Percentiles rank a stretch among this genome's conserved stretches.
Conservation (phyloP, 1,140 invertebrate genomes). For the Megalopta genalis region DNA sequence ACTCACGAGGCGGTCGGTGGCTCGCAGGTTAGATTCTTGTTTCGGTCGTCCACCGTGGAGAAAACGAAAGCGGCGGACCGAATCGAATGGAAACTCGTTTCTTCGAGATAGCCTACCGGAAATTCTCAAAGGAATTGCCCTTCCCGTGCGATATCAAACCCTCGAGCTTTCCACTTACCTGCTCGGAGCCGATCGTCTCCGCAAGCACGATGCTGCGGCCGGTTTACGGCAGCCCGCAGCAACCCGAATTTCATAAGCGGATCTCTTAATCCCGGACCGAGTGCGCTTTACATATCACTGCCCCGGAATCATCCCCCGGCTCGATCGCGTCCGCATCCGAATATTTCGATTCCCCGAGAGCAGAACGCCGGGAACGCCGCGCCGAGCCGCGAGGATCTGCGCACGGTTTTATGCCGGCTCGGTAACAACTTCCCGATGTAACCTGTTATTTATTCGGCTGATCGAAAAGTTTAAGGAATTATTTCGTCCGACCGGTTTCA, state of each 20-base stretch:
- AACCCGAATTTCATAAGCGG: slow-evolving; percentile 58
- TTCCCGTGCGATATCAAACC: slow-evolving; percentile 45
- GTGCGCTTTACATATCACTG: slow-evolving; percentile 39
- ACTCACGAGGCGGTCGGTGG: too few species aligned
- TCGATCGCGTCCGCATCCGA: slow-evolving; percentile 17
- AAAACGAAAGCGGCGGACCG: slow-evolving; percentile 54
- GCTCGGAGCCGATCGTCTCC: slow-evolving; percentile 41
- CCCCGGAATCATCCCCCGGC: not conserved
- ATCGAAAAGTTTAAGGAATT: too few species aligned
- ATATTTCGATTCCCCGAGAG: slow-evolving; percentile 34
- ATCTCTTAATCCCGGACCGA: slow-evolving; percentile 57
- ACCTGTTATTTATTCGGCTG: too few species aligned
- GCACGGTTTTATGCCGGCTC: too few species aligned
- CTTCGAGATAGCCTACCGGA: slow-evolving; percentile 64
- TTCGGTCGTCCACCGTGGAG: slow-evolving; percentile 42
- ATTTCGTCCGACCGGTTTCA: too few species aligned
- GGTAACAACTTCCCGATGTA: too few species aligned
- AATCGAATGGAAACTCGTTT: slow-evolving; percentile 71
- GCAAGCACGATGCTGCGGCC: slow-evolving; percentile 21
- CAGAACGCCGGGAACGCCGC: not conserved
- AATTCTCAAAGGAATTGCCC: slow-evolving; percentile 67
- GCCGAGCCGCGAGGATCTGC: too few species aligned
- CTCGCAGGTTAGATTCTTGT: slow-evolving; percentile 31
- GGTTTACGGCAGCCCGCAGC: slow-evolving; percentile 19
- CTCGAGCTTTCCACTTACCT: slow-evolving; percentile 58